A percentile compares a stretch with the other conserved stretches of the same genome.
phyloP scores from a whole-genome alignment of 2,888 invertebrate species.

The Chalcis sispes region DNA sequence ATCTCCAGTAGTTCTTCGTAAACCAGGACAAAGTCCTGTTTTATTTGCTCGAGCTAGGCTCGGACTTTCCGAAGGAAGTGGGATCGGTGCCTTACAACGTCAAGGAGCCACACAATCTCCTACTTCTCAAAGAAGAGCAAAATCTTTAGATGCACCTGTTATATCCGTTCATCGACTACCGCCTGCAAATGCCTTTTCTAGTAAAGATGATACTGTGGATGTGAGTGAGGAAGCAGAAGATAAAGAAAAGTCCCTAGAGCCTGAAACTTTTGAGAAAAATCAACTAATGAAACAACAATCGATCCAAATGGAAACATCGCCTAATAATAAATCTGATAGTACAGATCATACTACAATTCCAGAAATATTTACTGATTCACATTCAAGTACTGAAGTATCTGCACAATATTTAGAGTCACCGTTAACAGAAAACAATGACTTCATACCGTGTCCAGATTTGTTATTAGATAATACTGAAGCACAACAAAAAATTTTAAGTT shows the following conservation, averaged over 20 bases:
- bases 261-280: constrained; percentile 75
- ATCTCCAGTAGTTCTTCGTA: constrained; percentile 81
- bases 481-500: constrained; percentile 31
- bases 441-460: constrained; percentile 65
- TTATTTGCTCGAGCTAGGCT: constrained; percentile 88
- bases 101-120: constrained; percentile 88
- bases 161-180: constrained; percentile 88
- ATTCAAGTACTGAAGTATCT: constrained; percentile 72
- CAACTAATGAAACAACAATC: constrained; percentile 34
- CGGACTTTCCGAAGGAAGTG: constrained; percentile 90
- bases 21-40: constrained; percentile 86
- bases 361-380: constrained; percentile 70
- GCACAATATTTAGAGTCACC: constrained; percentile 73
- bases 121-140: constrained; percentile 85
- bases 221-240: constrained; percentile 80
- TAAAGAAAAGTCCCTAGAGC: constrained; percentile 78
- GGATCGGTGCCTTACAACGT: constrained; percentile 84
- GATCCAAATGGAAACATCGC: constrained; percentile 65
- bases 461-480: constrained; percentile 68
- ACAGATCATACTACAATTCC: constrained; percentile 71
- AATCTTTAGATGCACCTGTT: constrained; percentile 90
- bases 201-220: constrained; percentile 92
- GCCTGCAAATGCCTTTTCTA: constrained; percentile 90
- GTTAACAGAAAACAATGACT: constrained; percentile 71
- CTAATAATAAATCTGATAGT: constrained; percentile 71